phyloP scores from a whole-genome alignment of 1,140 invertebrate species.

The Agrilus planipennis region DNA sequence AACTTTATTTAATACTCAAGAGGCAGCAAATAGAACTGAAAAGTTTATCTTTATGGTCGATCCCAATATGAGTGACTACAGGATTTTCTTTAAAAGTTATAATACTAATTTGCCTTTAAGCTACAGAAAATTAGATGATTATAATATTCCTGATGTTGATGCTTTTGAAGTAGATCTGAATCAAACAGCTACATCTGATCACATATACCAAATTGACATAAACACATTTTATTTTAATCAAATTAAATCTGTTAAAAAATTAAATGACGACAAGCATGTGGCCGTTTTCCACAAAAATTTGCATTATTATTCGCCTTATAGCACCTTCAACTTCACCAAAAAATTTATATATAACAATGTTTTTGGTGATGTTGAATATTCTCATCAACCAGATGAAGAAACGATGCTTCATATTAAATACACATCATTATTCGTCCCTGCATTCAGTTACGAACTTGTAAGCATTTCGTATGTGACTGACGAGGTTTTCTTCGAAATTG shows the following conservation, averaged over 20 bases:
- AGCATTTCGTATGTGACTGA: conserved; percentile 1
- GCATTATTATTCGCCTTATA: no score
- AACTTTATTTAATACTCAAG: not conserved
- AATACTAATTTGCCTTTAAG: not conserved
- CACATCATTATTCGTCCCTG: not conserved
- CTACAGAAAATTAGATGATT: not conserved
- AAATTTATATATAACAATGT: no score
- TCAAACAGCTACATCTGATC: not conserved
- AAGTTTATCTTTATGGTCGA: not conserved
- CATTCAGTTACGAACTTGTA: not conserved
- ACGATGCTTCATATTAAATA: not conserved
- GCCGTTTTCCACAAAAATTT: no score
- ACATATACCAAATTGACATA: not conserved
- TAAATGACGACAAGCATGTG: no score
- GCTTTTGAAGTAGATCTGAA: not conserved
- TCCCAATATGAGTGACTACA: not conserved
- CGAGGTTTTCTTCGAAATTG: conserved; percentile 1
- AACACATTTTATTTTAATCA: conserved; percentile 3
- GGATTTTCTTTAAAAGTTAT: not conserved
- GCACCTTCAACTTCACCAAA: no score
- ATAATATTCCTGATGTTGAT: not conserved
- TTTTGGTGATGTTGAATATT: conserved; percentile 1
- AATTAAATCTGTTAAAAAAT: not conserved
- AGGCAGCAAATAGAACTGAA: not conserved
- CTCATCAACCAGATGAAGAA: not conserved